phyloP scores from a whole-genome alignment of 2,888 invertebrate genomes.

The Melinopterus prodromus region DNA sequence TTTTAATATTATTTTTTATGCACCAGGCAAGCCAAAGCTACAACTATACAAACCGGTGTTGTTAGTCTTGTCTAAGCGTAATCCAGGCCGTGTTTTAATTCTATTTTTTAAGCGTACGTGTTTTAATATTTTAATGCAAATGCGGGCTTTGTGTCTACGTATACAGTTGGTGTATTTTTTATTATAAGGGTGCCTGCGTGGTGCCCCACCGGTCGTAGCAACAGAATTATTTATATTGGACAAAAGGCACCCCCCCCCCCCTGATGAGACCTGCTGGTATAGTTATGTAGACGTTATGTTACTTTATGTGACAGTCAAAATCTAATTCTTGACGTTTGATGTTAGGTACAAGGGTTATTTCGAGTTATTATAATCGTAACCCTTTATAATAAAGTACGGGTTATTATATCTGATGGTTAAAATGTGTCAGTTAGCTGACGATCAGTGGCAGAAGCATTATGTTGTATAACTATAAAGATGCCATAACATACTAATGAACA shows the following conservation, averaged over 20 bases:
- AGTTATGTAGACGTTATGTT: not conserved
- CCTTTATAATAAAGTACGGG: not conserved
- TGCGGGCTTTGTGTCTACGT: slow-evolving; percentile 16
- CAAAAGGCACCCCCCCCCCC: not conserved
- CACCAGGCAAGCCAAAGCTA: too few species aligned
- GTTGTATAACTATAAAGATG: not conserved
- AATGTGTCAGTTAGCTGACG: too few species aligned
- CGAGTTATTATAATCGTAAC: not conserved
- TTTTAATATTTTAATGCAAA: slow-evolving; percentile 25
- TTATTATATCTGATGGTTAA: too few species aligned
- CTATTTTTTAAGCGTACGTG: slow-evolving; percentile 22
- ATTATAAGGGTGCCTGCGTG: slow-evolving; percentile 4
- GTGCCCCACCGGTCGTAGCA: not conserved
- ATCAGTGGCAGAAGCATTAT: too few species aligned
- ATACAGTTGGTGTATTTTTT: not conserved
- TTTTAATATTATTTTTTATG: not conserved
- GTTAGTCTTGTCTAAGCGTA: not conserved
- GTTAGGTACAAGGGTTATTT: not conserved
- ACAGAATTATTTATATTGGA: not conserved
- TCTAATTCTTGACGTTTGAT: not conserved
- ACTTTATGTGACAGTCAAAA: not conserved
- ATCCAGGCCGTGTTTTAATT: slow-evolving; percentile 12
- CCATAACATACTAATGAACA: not conserved
- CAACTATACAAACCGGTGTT: not conserved
- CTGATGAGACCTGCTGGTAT: not conserved